Conservation (phyloP, 2,888 invertebrate species). For the Pediacus dermestoides region DNA sequence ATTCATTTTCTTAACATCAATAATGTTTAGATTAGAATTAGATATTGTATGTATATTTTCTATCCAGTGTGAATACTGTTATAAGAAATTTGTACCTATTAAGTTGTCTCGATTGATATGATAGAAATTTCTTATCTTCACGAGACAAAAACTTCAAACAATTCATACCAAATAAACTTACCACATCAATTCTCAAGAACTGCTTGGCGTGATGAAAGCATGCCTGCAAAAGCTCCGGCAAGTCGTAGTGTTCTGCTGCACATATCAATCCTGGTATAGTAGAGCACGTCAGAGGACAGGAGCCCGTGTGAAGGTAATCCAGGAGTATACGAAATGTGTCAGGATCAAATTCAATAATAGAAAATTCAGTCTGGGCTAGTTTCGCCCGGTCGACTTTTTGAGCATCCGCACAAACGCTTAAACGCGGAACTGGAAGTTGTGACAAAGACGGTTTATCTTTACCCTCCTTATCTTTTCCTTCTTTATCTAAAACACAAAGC, state of each 20-base stretch:
- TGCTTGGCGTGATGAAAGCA: slow-evolving; percentile 96
- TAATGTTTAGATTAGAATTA: no score
- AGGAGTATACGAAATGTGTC: slow-evolving; percentile 87
- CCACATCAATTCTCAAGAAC: slow-evolving; percentile 87
- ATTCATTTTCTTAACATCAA: no score
- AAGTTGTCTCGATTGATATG: no score
- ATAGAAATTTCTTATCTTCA: no score
- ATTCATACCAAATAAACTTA: no score
- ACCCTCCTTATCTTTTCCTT: slow-evolving; percentile 73
- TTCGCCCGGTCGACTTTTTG: slow-evolving; percentile 91
- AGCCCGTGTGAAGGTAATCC: slow-evolving; percentile 90
- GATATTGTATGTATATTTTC: no score
- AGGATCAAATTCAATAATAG: slow-evolving; percentile 91
- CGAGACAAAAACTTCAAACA: no score
- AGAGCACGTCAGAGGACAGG: slow-evolving; percentile 86
- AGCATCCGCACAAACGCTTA: slow-evolving; percentile 90
- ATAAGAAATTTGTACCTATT: no score
- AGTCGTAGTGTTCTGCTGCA: slow-evolving; percentile 91
- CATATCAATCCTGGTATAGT: slow-evolving; percentile 91
- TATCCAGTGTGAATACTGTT: no score
- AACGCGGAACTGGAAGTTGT: slow-evolving; percentile 77
- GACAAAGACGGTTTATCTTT: slow-evolving; percentile 70
- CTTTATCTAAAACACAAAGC: slow-evolving; percentile 63
- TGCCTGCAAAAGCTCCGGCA: slow-evolving; percentile 87
- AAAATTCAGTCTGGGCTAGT: slow-evolving; percentile 91